Conservation (phyloP, 2,888 invertebrate genomes). For the Choreutis nemorana region DNA sequence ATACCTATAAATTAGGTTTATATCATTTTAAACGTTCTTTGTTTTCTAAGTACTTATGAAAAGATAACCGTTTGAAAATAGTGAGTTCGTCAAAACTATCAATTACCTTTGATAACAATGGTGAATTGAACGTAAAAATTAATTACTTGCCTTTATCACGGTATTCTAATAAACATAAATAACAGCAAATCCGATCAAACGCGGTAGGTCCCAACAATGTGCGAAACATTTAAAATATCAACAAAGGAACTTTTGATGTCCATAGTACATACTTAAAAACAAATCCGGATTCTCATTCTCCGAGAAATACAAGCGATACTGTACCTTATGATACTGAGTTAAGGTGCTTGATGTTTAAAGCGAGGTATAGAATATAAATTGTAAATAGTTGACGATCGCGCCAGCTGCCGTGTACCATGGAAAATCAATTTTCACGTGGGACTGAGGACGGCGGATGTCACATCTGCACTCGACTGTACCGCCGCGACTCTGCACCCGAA, state of each 20-base stretch:
- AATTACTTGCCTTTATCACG: slow-evolving; percentile 57
- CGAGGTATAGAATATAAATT: slow-evolving; percentile 15
- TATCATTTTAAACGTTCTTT: too few species aligned
- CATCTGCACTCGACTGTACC: slow-evolving; percentile 54
- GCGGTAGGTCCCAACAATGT: slow-evolving; percentile 63
- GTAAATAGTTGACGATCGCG: slow-evolving; percentile 50
- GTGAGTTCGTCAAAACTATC: slow-evolving; percentile 35
- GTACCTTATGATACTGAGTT: slow-evolving; percentile 15
- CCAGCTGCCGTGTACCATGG: slow-evolving; percentile 64
- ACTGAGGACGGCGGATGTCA: slow-evolving; percentile 60
- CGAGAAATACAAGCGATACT: slow-evolving; percentile 13
- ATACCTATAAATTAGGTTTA: too few species aligned
- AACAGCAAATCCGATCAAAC: slow-evolving; percentile 58
- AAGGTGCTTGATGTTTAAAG: slow-evolving; percentile 14
- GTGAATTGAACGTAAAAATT: slow-evolving; percentile 57
- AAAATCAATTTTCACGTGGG: slow-evolving; percentile 65
- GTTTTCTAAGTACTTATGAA: too few species aligned
- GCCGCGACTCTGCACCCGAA: slow-evolving; percentile 41
- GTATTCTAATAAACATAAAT: slow-evolving; percentile 63
- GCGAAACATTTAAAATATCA: slow-evolving; percentile 67
- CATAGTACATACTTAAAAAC: slow-evolving; percentile 48
- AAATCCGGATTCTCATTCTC: slow-evolving; percentile 15
- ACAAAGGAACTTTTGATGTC: slow-evolving; percentile 64
- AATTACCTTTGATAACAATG: slow-evolving; percentile 40
- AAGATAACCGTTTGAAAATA: too few species aligned